Percentiles rank a stretch among this genome's conserved stretches.
These are phyloP conservation scores for Eupelmus urozonus DNA, from an alignment of 2,888 invertebrate species.

Conservation along the genomic window DNA sequence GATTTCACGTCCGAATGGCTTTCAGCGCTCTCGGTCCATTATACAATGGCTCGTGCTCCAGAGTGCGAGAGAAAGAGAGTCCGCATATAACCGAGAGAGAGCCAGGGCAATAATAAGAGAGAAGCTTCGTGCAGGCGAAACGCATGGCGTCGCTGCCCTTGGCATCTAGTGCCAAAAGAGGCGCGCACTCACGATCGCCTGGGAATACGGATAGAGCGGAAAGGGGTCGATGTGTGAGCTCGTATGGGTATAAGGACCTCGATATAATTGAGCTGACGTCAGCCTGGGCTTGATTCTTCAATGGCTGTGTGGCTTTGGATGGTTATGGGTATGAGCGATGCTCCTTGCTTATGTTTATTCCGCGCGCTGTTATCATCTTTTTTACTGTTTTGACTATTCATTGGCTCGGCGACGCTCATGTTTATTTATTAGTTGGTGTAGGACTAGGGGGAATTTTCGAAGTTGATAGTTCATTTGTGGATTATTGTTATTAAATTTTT, in stretches of 20 bases:
- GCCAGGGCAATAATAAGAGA: too few relatives aligned
- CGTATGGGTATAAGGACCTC: conserved; percentile 3
- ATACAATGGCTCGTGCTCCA: neutral
- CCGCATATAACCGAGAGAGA: neutral
- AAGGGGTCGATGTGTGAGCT: neutral
- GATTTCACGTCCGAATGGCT: neutral
- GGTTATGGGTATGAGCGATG: neutral
- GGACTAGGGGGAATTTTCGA: too few relatives aligned
- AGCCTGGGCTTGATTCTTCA: too few relatives aligned
- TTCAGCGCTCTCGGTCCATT: neutral
- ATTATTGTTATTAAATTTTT: too few relatives aligned
- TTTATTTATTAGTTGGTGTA: neutral
- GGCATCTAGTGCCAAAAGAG: neutral
- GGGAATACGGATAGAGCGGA: neutral
- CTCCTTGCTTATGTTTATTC: conserved; percentile 30
- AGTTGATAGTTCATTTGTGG: too few relatives aligned
- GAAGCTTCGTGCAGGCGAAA: neutral
- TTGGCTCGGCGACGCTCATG: neutral
- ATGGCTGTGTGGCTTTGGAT: too few relatives aligned
- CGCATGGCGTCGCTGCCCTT: neutral
- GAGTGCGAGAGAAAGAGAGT: neutral
- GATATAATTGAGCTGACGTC: conserved; percentile 34
- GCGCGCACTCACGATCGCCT: neutral
- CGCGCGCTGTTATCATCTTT: neutral
- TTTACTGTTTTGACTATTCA: neutral